Conservation (phyloP, 1,140 invertebrate genomes). For the Ptiloglossa arizonensis region DNA sequence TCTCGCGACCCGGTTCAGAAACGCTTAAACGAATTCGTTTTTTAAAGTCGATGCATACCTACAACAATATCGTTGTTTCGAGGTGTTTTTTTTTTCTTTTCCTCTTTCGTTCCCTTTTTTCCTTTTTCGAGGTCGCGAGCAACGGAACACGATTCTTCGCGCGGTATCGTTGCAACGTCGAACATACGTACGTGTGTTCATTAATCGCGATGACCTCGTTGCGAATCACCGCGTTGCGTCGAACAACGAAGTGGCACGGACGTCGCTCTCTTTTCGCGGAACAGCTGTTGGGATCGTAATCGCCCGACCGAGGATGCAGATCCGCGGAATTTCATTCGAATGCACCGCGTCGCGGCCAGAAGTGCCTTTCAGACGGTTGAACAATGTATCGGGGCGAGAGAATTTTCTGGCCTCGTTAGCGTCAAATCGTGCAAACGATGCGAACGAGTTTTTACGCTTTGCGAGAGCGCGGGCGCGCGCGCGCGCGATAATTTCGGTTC, state of each 20-base stretch:
- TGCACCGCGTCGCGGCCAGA: not conserved
- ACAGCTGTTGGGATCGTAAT: not conserved
- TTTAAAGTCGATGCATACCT: not conserved
- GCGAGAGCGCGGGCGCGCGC: not conserved
- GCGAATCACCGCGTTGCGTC: not conserved
- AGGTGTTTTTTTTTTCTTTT: not conserved
- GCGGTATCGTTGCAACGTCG: too few species aligned
- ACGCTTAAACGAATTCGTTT: not conserved
- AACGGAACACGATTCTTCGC: too few species aligned
- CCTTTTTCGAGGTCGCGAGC: too few species aligned
- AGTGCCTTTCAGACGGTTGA: not conserved
- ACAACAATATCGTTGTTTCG: not conserved
- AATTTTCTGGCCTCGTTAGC: not conserved
- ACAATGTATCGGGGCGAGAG: not conserved
- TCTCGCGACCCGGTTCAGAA: not conserved
- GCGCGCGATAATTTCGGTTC: not conserved
- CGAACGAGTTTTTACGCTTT: not conserved
- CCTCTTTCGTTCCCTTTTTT: too few species aligned
- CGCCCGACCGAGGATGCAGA: not conserved
- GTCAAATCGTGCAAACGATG: not conserved
- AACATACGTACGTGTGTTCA: not conserved
- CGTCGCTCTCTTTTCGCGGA: not conserved
- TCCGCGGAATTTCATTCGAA: not conserved
- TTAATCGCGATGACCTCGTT: constrained; percentile 48
- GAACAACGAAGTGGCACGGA: not conserved